Base-by-base conservation (phyloP, 2,113 vertebrate genomes). In the Apistogramma diplotaenia region DNA sequence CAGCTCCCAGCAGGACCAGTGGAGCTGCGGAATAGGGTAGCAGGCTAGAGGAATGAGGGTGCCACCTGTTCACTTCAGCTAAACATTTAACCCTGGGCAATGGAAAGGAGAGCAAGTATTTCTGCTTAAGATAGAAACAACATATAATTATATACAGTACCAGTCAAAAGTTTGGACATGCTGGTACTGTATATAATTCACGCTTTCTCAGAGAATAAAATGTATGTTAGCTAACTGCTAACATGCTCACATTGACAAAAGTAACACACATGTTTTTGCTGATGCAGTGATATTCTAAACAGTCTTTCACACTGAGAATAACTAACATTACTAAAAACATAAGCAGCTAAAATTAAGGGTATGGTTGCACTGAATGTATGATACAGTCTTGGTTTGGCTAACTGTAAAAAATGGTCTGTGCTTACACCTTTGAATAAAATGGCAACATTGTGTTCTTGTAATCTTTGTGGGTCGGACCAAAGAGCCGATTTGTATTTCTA, bases 31-130 rank as follows among this genome's bases (percentile, higher is more conserved):
- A 75, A 79, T 23, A 4, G 72, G 60, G 74, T 21, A 43, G 65
- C 16, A 40, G 72, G 67, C 67, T 11, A 56, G 19, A 49, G 88
- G 74, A 88, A 79, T 74, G 79, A 29, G 15, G 56, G 43, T 51
- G 60, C 74, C 92, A 92, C 88, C 86, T 93, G 89, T 90, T 90
- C 86, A 72, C 61, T 76, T 78, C 85, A 35, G 67, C 76, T 43
- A 78, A 82, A 89, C 79, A 73, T 84, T 83, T 35, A 74, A 74
- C 55, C 40, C 27, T 3, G 37, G 7, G 6, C 15, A 49, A 65
- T 61, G 78, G 33, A 57, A 78, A 75, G 51, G 11, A 82, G 78
- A 84, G 21, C 19, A 55, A 25, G 54, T 21, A 78, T 81, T 82
- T 82, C 85, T 46, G 3, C 74, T 75, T 75, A 71, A 77, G 55